Evolutionary conservation across 1,140 invertebrate species (phyloP).

Genomic region (Hirudo medicinalis): DNA sequence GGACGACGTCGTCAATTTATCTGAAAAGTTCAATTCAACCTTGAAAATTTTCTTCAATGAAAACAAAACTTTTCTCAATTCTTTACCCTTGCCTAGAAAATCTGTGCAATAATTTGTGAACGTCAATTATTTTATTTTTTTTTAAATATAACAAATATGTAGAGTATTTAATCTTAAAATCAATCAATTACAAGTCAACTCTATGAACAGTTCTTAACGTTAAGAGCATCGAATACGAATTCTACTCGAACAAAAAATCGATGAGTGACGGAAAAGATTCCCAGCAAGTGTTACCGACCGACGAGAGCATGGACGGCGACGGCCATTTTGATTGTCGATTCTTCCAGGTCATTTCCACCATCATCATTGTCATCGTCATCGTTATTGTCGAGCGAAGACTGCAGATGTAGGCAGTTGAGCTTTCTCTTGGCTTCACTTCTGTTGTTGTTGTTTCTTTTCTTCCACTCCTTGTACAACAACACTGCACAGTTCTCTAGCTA

Average conservation of each 20-base stretch:
- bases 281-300: background rate
- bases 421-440: too few relatives aligned
- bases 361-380: background rate
- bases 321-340: constrained; percentile 2
- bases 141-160: too few relatives aligned
- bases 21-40: background rate
- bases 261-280: background rate
- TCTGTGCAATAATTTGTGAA: background rate
- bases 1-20: background rate
- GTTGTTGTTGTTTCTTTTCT: too few relatives aligned
- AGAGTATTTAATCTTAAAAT: too few relatives aligned
- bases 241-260: background rate
- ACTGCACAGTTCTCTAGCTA: too few relatives aligned
- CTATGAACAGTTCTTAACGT: too few relatives aligned
- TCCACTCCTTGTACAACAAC: too few relatives aligned
- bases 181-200: too few relatives aligned
- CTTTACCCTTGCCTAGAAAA: background rate
- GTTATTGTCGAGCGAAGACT: too few relatives aligned
- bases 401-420: too few relatives aligned
- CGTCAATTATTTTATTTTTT: too few relatives aligned
- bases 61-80: constrained; percentile 1
- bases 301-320: background rate
- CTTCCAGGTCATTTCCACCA: background rate
- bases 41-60: constrained; percentile 11
- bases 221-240: too few relatives aligned